Conservation (phyloP, 2,113 vertebrate species). For the Rhagologus leucostigma region DNA sequence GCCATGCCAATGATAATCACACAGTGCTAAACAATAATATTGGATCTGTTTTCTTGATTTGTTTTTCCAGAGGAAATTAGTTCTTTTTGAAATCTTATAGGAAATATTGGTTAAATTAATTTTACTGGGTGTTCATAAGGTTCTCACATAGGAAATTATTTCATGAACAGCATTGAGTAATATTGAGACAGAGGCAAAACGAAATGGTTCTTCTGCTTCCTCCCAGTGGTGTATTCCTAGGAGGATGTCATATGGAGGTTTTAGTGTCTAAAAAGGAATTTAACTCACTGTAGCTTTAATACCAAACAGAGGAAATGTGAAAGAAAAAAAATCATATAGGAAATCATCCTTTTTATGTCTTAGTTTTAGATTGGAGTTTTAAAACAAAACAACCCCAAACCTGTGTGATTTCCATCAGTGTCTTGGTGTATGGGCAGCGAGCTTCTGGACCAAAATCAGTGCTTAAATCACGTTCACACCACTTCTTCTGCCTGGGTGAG, state of each 20-base stretch:
- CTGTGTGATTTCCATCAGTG: neutral
- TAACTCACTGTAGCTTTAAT: neutral
- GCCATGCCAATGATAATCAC: neutral
- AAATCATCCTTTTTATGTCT: neutral
- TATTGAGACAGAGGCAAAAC: neutral
- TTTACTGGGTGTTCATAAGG: neutral
- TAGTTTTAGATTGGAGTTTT: neutral
- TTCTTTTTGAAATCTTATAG: neutral
- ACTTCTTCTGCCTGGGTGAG: neutral
- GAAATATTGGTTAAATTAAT: neutral
- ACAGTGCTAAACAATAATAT: neutral
- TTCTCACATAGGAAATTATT: neutral
- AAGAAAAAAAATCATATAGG: neutral
- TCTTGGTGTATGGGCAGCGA: neutral
- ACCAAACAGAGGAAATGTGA: neutral
- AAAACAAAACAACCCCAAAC: neutral
- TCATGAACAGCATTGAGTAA: neutral
- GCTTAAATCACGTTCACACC: neutral
- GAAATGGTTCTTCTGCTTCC: neutral
- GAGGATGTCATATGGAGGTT: neutral
- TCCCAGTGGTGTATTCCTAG: neutral
- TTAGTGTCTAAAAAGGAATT: neutral
- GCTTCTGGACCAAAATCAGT: neutral
- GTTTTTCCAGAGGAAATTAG: neutral
- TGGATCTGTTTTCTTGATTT: neutral